Conservation (phyloP, 23 tunicate genomes). For the Styela clava region DNA sequence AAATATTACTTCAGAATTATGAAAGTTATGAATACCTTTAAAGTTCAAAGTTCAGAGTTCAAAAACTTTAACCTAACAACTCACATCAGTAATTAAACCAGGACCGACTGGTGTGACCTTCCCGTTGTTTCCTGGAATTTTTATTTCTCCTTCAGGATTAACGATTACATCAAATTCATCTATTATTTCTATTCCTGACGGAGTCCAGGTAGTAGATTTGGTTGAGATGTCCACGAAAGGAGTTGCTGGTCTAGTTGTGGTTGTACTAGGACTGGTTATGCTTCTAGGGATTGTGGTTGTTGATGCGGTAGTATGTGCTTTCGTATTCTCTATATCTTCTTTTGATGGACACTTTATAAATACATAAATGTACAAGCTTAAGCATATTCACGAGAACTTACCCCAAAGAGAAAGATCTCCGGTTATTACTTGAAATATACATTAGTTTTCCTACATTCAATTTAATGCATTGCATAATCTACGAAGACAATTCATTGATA, state of each 20-base stretch:
- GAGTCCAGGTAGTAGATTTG: neutral
- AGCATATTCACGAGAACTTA: too few species aligned
- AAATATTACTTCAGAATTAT: too few species aligned
- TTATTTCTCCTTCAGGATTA: neutral
- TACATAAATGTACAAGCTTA: too few species aligned
- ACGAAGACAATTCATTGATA: too few species aligned
- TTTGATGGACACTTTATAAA: slow-evolving; percentile 1
- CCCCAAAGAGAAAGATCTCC: too few species aligned
- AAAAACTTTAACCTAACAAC: too few species aligned
- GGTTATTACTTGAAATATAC: too few species aligned
- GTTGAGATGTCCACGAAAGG: neutral
- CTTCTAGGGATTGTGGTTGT: slow-evolving; percentile 25
- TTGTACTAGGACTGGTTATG: slow-evolving; percentile 14
- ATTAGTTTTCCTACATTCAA: too few species aligned
- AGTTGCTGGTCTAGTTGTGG: slow-evolving; percentile 7
- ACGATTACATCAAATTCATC: neutral
- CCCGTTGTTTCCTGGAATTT: neutral
- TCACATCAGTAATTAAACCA: neutral
- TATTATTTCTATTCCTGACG: neutral
- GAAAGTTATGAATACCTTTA: too few species aligned
- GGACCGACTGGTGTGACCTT: neutral
- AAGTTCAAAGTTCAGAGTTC: too few species aligned
- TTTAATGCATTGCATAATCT: too few species aligned
- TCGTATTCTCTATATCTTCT: neutral
- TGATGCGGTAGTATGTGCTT: slow-evolving; percentile 1